phyloP scores from a whole-genome alignment of 2,797 vertebrate species.

The Coregonus suidteri region DNA sequence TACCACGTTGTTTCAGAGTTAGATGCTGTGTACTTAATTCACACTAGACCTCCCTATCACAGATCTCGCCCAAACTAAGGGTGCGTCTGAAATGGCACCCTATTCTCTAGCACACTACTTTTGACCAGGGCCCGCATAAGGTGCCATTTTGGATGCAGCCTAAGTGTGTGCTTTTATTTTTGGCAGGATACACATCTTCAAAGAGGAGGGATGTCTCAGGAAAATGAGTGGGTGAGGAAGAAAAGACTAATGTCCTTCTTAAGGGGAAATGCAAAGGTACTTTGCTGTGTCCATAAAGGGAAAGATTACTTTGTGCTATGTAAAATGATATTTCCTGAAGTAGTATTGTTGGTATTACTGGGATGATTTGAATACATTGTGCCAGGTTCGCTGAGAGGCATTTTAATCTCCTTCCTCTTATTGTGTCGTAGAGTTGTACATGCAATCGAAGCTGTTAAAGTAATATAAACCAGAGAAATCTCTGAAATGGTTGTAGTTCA shows the following conservation, averaged over 20 bases:
- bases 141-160: not conserved
- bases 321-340: constrained; percentile 42
- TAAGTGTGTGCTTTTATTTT: constrained; percentile 48
- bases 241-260: constrained; percentile 69
- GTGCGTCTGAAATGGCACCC: not conserved
- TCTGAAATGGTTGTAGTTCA: constrained; percentile 8
- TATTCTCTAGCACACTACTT: not conserved
- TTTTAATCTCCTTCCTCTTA: constrained; percentile 10
- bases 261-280: constrained; percentile 69
- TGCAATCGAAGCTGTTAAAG: not conserved
- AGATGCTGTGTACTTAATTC: constrained; percentile 64
- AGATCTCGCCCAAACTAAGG: not conserved
- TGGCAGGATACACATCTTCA: constrained; percentile 58
- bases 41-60: constrained; percentile 56
- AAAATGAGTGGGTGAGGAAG: constrained; percentile 67
- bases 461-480: not conserved
- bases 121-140: not conserved
- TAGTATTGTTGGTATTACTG: constrained; percentile 7
- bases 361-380: constrained; percentile 21
- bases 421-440: constrained; percentile 9
- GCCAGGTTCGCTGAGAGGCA: constrained; percentile 9
- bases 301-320: constrained; percentile 34
- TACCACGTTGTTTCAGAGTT: constrained; percentile 57
- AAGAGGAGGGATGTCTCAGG: constrained; percentile 54
- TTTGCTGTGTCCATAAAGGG: constrained; percentile 35